Conservation (phyloP, 1,140 invertebrate genomes). For the Venturia canescens region DNA sequence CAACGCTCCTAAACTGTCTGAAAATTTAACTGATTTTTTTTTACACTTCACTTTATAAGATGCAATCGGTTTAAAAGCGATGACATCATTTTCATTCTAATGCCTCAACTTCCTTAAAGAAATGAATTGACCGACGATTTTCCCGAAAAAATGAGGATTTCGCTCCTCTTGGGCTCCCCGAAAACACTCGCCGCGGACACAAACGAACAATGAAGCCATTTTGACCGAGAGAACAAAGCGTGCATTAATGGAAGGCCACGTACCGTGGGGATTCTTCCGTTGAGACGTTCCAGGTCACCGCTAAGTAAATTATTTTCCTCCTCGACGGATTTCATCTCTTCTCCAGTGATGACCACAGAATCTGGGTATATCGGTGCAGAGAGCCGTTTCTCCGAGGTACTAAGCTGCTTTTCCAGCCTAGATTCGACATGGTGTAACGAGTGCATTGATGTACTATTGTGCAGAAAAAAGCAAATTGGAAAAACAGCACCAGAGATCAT, state of each 20-base stretch:
- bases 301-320: constrained; percentile 73
- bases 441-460: constrained; percentile 65
- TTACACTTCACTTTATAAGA: too few species aligned
- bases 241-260: constrained; percentile 43
- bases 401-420: constrained; percentile 61
- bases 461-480: neutral
- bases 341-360: constrained; percentile 62
- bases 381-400: constrained; percentile 69
- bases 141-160: too few species aligned
- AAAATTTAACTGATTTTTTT: too few species aligned
- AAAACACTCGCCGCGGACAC: too few species aligned
- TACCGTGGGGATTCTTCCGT: constrained; percentile 71
- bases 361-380: constrained; percentile 73
- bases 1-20: too few species aligned
- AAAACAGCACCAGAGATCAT: neutral
- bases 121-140: too few species aligned
- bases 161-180: too few species aligned
- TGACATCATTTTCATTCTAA: too few species aligned
- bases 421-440: constrained; percentile 66
- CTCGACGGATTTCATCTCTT: constrained; percentile 68
- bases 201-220: too few species aligned
- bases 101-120: too few species aligned
- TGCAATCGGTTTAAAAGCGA: too few species aligned
- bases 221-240: too few species aligned
- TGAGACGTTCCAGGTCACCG: constrained; percentile 70